Evolutionary conservation across 2,113 vertebrate genomes (phyloP).

Genomic region (Rhineura floridana): DNA sequence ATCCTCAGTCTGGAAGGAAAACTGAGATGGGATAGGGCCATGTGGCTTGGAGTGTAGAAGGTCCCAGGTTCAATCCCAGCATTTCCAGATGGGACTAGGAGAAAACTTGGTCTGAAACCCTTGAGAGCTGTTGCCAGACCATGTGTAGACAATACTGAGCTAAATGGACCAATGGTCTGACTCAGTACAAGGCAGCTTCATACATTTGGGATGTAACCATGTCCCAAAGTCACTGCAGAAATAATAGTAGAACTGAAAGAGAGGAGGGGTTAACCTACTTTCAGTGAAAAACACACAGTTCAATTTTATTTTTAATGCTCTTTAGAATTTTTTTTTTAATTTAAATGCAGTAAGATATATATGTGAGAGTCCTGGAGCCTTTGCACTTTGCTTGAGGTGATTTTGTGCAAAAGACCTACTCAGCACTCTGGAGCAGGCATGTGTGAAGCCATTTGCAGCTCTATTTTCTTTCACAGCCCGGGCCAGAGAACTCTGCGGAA

Average conservation of each 20-base stretch:
- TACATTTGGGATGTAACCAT: not conserved
- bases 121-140: too few relatives aligned
- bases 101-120: too few relatives aligned
- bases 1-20: not conserved
- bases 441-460: conserved; percentile 22
- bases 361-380: not conserved
- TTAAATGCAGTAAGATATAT: not conserved
- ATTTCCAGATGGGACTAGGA: too few relatives aligned
- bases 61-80: too few relatives aligned
- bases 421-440: conserved; percentile 4
- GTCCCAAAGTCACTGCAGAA: not conserved
- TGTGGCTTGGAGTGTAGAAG: too few relatives aligned
- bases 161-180: too few relatives aligned
- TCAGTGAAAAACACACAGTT: not conserved
- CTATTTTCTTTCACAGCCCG: conserved; percentile 9
- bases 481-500: not conserved
- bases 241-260: not conserved
- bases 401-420: not conserved
- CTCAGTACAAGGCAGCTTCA: too few relatives aligned
- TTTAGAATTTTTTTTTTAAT: not conserved
- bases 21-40: too few relatives aligned
- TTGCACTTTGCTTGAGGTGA: conserved; percentile 4
- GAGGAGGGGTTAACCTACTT: not conserved
- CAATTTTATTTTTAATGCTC: not conserved
- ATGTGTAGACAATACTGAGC: too few relatives aligned